Conservation (phyloP, 92 coral and sea anemone genomes). For the Actinernus sp. region DNA sequence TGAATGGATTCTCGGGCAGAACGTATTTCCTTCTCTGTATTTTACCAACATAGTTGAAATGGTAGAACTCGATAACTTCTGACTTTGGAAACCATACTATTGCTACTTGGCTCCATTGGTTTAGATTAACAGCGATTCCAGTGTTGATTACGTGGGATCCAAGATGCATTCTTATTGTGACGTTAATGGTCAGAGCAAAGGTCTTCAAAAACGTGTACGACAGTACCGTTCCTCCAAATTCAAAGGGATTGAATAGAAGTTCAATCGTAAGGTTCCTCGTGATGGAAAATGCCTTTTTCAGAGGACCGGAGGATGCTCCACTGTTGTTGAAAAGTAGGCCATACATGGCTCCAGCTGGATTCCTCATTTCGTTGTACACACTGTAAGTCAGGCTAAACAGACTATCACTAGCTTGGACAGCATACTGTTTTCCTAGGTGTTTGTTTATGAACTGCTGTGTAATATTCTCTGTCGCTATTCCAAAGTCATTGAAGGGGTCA, state of each 20-base stretch:
- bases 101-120: slow-evolving; percentile 60
- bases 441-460: slow-evolving; percentile 47
- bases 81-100: slow-evolving; percentile 42
- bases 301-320: slow-evolving; percentile 45
- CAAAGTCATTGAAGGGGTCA: slow-evolving; percentile 37
- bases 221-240: slow-evolving; percentile 46
- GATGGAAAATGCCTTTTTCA: slow-evolving; percentile 20
- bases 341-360: slow-evolving; percentile 38
- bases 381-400: slow-evolving; percentile 25
- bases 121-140: slow-evolving; percentile 12
- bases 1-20: slow-evolving; percentile 29
- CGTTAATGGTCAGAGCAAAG: slow-evolving; percentile 48
- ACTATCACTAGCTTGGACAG: slow-evolving; percentile 19
- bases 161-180: slow-evolving; percentile 31
- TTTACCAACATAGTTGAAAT: slow-evolving; percentile 18
- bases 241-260: slow-evolving; percentile 52
- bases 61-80: slow-evolving; percentile 42
- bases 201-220: slow-evolving; percentile 52
- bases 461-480: slow-evolving; percentile 20
- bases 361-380: slow-evolving; percentile 17
- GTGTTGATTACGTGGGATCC: slow-evolving; percentile 33
- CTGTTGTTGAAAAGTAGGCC: slow-evolving; percentile 55
- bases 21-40: slow-evolving; percentile 44
- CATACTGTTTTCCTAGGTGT: slow-evolving; percentile 1
- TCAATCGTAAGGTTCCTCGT: slow-evolving; percentile 56